These are phyloP conservation scores for Apis dorsata DNA, from an alignment of 1,140 invertebrate genomes.

Conservation along the genomic window DNA sequence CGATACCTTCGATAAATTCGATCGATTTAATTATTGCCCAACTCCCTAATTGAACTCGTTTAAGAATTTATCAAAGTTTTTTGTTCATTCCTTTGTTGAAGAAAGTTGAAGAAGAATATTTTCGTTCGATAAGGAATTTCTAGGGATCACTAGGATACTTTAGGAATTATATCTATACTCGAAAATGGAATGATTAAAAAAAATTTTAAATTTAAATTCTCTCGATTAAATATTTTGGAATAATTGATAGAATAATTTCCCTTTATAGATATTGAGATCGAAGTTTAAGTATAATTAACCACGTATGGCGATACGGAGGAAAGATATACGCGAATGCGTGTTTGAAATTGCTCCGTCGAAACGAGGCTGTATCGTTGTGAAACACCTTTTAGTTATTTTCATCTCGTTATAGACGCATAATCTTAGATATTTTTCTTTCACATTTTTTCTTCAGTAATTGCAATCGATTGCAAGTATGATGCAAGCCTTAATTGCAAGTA, in stretches of 20 bases:
- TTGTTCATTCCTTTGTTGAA: neutral
- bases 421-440: neutral
- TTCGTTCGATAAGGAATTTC: no score
- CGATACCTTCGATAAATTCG: neutral
- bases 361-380: neutral
- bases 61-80: no score
- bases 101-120: no score
- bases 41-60: neutral
- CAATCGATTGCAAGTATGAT: neutral
- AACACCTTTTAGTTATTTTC: constrained; percentile 17
- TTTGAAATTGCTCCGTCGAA: constrained; percentile 23
- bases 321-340: constrained; percentile 19
- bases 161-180: no score
- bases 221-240: neutral
- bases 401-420: neutral
- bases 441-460: neutral
- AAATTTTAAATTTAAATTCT: no score
- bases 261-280: neutral
- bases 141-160: no score
- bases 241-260: constrained; percentile 6
- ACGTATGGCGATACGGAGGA: constrained; percentile 16
- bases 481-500: neutral
- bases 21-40: constrained; percentile 1
- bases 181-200: no score
- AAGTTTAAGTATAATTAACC: constrained; percentile 10